phyloP scores from a whole-genome alignment of 2,888 invertebrate genomes.

The Anagyrus pseudococci region DNA sequence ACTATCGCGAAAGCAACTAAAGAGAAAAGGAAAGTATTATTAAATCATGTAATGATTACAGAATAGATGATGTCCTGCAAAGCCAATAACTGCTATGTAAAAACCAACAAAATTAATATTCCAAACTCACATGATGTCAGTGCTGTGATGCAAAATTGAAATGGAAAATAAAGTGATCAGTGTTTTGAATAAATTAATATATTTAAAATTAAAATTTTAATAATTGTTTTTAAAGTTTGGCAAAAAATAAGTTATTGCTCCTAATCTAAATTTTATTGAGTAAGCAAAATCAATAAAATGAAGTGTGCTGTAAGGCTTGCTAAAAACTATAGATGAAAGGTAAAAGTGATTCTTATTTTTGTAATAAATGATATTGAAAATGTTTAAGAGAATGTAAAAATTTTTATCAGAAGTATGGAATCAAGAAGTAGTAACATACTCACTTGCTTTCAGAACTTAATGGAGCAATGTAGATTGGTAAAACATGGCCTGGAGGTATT shows the following conservation, averaged over 20 bases:
- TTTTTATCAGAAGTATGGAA: too few relatives aligned
- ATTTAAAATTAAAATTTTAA: constrained; percentile 26
- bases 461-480: constrained; percentile 82
- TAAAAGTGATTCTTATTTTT: neutral
- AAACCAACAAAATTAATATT: constrained; percentile 30
- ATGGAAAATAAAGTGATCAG: constrained; percentile 35
- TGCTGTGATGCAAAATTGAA: constrained; percentile 41
- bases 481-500: constrained; percentile 68
- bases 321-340: constrained; percentile 14
- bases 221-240: neutral
- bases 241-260: neutral
- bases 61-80: constrained; percentile 8
- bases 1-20: constrained; percentile 23
- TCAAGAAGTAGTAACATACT: constrained; percentile 56
- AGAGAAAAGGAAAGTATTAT: constrained; percentile 20
- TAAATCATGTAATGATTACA: neutral
- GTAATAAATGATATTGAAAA: neutral
- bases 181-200: constrained; percentile 22
- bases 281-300: constrained; percentile 9
- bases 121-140: constrained; percentile 48
- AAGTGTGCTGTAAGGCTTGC: constrained; percentile 24
- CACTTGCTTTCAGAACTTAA: constrained; percentile 82
- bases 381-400: constrained; percentile 6
- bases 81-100: constrained; percentile 22
- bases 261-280: neutral